phyloP scores from a whole-genome alignment of 2,113 vertebrate genomes.

The Muntiacus muntjak region DNA sequence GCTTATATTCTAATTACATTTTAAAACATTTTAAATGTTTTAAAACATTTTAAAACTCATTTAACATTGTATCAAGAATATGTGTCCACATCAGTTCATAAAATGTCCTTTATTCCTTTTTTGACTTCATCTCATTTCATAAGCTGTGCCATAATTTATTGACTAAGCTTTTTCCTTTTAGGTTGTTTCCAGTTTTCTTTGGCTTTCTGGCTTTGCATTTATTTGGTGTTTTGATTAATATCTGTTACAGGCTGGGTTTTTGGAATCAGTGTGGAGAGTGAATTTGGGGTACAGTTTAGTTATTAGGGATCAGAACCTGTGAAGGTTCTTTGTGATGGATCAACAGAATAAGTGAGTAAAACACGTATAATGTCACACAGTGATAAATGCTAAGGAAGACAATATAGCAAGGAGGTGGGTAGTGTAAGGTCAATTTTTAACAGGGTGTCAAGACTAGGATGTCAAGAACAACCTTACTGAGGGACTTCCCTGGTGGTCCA shows the following conservation, averaged over 20 bases:
- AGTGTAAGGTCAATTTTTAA: not conserved
- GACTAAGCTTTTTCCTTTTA: not conserved
- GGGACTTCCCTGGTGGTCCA: not conserved
- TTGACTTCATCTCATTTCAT: not conserved
- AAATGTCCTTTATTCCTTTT: not conserved
- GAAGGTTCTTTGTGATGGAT: not conserved
- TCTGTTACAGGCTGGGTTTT: not conserved
- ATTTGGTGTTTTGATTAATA: not conserved
- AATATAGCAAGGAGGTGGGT: not conserved
- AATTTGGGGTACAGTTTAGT: not conserved
- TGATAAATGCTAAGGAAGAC: not conserved
- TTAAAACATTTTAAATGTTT: too few relatives aligned
- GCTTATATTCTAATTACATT: not conserved
- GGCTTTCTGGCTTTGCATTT: not conserved
- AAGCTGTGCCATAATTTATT: not conserved
- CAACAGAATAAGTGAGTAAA: not conserved
- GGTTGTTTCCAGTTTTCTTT: not conserved
- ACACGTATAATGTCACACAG: not conserved
- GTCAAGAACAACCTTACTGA: not conserved
- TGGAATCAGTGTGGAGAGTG: not conserved
- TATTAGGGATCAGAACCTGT: not conserved
- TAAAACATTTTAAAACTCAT: not conserved
- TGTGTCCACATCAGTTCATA: not conserved
- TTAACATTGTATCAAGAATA: not conserved
- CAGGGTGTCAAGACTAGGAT: not conserved